Evolutionary conservation across 1,140 invertebrate genomes (phyloP), one percentile per base, ranked within the genome.

Genomic region (Drosophila virilis): DNA sequence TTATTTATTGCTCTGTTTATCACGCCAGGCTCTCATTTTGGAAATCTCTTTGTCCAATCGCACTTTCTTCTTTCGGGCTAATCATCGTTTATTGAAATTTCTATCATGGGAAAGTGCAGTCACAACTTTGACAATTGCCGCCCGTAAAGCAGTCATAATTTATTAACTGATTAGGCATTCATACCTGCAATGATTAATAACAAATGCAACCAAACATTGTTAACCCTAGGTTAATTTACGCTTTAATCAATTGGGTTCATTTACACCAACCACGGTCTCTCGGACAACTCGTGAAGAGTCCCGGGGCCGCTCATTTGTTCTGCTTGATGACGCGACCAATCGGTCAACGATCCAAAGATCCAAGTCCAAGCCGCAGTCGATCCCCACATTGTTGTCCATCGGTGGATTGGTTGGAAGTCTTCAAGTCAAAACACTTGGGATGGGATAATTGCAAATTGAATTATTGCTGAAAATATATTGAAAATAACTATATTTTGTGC

Each of bases 191-290:
- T 89, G 84, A 89, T 89, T 89, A 89, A 89, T 89, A 89, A 84
- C 84, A 84, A 89, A 76, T 55, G 80, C 84, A 72, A 74, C 65
- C 84, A 89, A 84, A 80, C 84, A 89, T 89, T 89, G 84, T 89
- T 89, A 89, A 89, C 84, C 84, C 68, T 70, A 89, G 84, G 84
- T 89, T 89, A 89, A 89, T 89, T 89, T 90, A 89, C 85, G 85
- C 84, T 89, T 89, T 89, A 89, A 89, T 89, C 84, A 89, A 89
- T 89, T 89, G 84, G 84, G 85, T 89, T 89, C 84, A 89, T 89
- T 89, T 89, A 84, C 84, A 89, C 84, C 80, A 82, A 28, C 46
- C 17, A 51, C 55, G 12, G 62, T 22, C 12, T 13, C 8, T 38
- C 33, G 9, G 40, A 12, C 22, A 75, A 51, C 62, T 71, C 80